Evolutionary conservation across 2,797 vertebrate genomes (phyloP).

Genomic region (Poliocrania exsul): DNA sequence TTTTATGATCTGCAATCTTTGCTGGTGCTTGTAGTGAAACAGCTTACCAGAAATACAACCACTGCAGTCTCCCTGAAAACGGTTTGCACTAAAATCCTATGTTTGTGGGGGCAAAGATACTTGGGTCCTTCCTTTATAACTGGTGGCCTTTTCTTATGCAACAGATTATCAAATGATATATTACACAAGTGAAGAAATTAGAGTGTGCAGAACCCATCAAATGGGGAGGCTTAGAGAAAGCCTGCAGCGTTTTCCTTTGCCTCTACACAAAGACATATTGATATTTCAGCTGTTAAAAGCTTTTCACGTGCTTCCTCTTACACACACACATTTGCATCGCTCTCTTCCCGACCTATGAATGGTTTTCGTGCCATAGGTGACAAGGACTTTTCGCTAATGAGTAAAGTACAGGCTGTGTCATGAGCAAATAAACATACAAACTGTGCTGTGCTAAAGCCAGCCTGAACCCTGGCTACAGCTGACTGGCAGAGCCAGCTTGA

Average conservation of each 20-base stretch:
- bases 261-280: not conserved
- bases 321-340: not conserved
- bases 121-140: not conserved
- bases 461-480: not conserved
- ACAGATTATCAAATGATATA: not conserved
- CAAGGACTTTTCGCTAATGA: not conserved
- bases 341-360: not conserved
- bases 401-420: not conserved
- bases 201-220: not conserved
- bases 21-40: not conserved
- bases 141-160: not conserved
- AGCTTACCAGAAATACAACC: not conserved
- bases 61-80: not conserved
- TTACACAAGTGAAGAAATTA: not conserved
- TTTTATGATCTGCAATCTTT: not conserved
- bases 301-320: not conserved
- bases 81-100: not conserved
- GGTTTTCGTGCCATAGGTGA: not conserved
- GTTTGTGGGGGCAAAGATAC: not conserved
- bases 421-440: not conserved
- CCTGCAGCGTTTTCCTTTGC: slow-evolving; percentile 5
- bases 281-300: not conserved
- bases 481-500: not conserved
- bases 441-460: not conserved
- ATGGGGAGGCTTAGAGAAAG: not conserved